Evolutionary conservation across 1,140 invertebrate genomes (phyloP), one percentile per base, ranked within the genome.

Genomic region (Adelges cooleyi): DNA sequence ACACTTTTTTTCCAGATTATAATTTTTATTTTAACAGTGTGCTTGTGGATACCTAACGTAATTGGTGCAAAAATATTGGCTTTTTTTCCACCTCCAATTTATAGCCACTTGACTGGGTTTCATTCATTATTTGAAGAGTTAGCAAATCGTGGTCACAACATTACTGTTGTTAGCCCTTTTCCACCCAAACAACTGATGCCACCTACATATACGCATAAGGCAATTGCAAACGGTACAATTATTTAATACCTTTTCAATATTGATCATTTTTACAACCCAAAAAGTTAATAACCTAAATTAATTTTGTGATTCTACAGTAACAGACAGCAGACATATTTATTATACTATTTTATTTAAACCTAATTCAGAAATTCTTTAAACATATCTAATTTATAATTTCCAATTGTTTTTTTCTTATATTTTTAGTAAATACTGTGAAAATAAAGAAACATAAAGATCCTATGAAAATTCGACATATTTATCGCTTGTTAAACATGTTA

Each of bases 131-230:
- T 70, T 13, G 23, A 67, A 23, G 71, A 68, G 27, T 66, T 74
- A 13, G 69, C 70, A 1, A 46, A 65, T 22, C 65, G 70, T 49
- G 72, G 72, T 15, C 72, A 74, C 66, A 40, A 71, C n/a, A 62
- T 74, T 1, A 72, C 72, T 0, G 65, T 70, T 5, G n/a, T 70
- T 5, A 68, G 53, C 48, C 70, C 66, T 11, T 72, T 48, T 27
- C 49, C 49, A 8, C 67, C 29, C 13, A 68, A 66, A 48, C 67
- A 17, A 0, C 3, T 17, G 1, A 23, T 38, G 15, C 46, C 62
- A 10, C 17, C 15, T 3, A 49, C 22, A 23, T 65, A 49, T 29
- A 17, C 0, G 3, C 46, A 65, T 5, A 23, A 50, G 8, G 18
- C 62, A 1, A 2, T 44, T 20, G 6, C 54, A 0, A 1, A 46